These are phyloP conservation scores for Lontra canadensis DNA, from an alignment of 2,113 vertebrate species.

Conservation along the genomic window DNA sequence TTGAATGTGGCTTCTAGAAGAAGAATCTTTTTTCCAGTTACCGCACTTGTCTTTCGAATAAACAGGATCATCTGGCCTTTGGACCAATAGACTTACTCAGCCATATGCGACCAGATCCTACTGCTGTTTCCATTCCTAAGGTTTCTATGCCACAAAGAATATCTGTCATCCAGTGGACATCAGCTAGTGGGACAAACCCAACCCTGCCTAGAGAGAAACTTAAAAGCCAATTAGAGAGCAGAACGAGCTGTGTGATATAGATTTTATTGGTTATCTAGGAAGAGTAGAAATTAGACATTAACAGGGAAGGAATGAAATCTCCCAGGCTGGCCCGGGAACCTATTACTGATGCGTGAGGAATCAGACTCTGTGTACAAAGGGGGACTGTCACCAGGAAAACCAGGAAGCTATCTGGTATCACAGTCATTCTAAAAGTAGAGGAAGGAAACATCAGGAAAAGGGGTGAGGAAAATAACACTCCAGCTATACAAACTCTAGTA, in stretches of 20 bases:
- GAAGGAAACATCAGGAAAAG: neutral
- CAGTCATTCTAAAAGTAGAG: neutral
- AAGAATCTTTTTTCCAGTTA: neutral
- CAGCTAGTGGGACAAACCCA: neutral
- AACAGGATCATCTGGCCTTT: constrained; percentile 34
- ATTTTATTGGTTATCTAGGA: neutral
- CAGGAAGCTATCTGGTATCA: neutral
- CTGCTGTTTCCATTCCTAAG: neutral
- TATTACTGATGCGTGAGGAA: constrained; percentile 9
- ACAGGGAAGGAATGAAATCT: neutral
- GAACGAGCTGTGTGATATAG: neutral
- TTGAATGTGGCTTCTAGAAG: neutral
- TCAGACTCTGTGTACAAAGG: neutral
- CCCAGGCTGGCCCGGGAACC: neutral
- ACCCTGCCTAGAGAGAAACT: neutral
- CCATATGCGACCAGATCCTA: neutral
- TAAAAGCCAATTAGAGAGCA: neutral
- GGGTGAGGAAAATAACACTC: neutral
- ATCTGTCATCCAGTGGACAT: neutral
- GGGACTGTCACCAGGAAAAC: constrained; percentile 3
- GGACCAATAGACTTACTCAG: neutral
- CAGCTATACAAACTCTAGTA: neutral
- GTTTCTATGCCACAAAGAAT: neutral
- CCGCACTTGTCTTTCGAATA: neutral
- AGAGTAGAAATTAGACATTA: neutral